Evolutionary conservation across 2,888 invertebrate genomes (phyloP).

Genomic region (Nemapogon koenigi): DNA sequence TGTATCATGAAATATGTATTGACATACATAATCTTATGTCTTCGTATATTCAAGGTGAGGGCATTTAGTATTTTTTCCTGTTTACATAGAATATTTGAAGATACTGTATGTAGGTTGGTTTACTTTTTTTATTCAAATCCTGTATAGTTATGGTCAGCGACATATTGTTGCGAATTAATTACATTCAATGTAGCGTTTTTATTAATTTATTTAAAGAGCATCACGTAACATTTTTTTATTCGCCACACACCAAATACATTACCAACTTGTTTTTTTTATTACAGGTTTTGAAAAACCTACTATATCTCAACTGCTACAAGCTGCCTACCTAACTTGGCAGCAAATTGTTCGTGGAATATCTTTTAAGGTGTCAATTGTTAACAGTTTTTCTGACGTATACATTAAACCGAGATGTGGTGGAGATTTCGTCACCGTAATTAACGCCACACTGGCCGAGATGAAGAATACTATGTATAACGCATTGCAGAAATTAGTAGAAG

Average conservation of each 20-base stretch:
- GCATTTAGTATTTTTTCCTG: background rate
- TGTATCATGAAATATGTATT: constrained; percentile 39
- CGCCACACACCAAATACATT: too few relatives aligned
- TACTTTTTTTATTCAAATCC: background rate
- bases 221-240: background rate
- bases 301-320: constrained; percentile 69
- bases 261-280: constrained; percentile 20
- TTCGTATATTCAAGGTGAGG: constrained; percentile 49
- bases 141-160: background rate
- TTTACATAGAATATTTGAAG: background rate
- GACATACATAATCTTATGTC: constrained; percentile 45
- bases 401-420: constrained; percentile 58
- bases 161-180: background rate
- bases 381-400: constrained; percentile 71
- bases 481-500: constrained; percentile 25
- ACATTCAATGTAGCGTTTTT: background rate
- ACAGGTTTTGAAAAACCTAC: constrained; percentile 67
- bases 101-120: constrained; percentile 1
- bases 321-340: constrained; percentile 69
- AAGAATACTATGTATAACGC: constrained; percentile 50
- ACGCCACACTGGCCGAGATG: constrained; percentile 49
- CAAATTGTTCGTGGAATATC: constrained; percentile 68
- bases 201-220: background rate
- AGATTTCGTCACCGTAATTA: constrained; percentile 36
- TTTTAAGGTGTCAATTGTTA: constrained; percentile 57